Evolutionary conservation across 2,113 vertebrate species (phyloP).

Genomic region (Haplotaxodon microlepis): DNA sequence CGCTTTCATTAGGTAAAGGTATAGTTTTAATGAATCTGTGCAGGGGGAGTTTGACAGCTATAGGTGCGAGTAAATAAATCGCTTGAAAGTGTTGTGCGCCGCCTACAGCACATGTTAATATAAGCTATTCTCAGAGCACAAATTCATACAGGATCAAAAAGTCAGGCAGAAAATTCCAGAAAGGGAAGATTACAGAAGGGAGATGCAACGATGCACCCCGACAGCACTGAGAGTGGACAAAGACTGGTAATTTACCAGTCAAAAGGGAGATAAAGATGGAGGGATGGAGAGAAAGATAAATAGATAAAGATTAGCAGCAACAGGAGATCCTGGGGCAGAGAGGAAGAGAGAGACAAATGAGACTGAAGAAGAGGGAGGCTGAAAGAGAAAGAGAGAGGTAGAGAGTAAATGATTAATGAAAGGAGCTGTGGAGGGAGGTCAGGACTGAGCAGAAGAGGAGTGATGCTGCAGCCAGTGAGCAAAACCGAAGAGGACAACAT

Average conservation of each 20-base stretch:
- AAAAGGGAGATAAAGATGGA: constrained; percentile 25
- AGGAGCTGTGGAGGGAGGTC: constrained; percentile 43
- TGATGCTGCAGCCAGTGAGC: constrained; percentile 39
- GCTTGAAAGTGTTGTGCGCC: neutral
- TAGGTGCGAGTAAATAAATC: constrained; percentile 12
- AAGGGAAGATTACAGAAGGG: neutral
- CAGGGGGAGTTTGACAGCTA: neutral
- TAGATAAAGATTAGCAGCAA: constrained; percentile 10
- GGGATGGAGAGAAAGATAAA: constrained; percentile 5
- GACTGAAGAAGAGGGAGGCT: neutral
- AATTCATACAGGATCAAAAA: neutral
- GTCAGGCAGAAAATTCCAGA: neutral
- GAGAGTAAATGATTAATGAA: constrained; percentile 67
- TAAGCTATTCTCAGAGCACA: neutral
- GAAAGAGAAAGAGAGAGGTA: neutral
- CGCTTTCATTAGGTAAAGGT: constrained; percentile 29
- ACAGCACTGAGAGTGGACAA: constrained; percentile 1
- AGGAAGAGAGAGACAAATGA: neutral
- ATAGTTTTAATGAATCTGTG: constrained; percentile 28
- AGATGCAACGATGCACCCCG: neutral
- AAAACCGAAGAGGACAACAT: constrained; percentile 29
- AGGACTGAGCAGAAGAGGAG: constrained; percentile 29
- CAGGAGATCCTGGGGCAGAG: neutral
- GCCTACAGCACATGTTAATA: neutral
- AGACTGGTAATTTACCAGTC: constrained; percentile 4